A percentile compares a stretch with the other conserved stretches of the same genome.
These are phyloP conservation scores for Denticeps clupeoides DNA, from an alignment of 2,797 vertebrate genomes.

Conservation along the genomic window DNA sequence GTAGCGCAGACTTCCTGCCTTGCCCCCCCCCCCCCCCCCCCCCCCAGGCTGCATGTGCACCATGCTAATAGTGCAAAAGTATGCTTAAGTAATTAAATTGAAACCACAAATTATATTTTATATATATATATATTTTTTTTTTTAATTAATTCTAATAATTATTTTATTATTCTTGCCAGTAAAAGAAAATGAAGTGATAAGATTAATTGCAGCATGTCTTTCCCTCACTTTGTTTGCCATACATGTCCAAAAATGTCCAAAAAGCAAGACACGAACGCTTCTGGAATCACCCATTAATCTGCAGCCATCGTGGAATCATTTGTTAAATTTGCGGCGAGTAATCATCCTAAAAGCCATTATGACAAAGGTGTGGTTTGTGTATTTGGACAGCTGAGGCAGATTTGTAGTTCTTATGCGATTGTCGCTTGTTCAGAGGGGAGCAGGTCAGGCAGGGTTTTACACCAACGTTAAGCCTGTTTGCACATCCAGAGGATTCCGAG, in stretches of 20 bases:
- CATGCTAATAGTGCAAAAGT: neutral
- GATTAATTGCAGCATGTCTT: constrained; percentile 8
- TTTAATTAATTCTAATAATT: neutral
- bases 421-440: neutral
- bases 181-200: neutral
- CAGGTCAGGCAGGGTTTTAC: neutral
- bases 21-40: constrained; percentile 10
- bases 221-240: constrained; percentile 7
- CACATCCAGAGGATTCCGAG: too few relatives aligned
- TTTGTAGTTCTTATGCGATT: neutral
- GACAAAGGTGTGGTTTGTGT: constrained; percentile 14
- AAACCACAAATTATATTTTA: neutral
- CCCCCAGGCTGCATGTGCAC: neutral
- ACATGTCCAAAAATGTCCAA: neutral
- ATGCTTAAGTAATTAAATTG: neutral
- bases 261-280: constrained; percentile 3
- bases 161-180: neutral
- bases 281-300: neutral
- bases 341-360: constrained; percentile 39
- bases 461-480: too few relatives aligned
- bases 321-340: constrained; percentile 36
- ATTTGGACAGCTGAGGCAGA: constrained; percentile 29
- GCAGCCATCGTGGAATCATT: constrained; percentile 2
- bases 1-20: constrained; percentile 25
- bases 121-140: constrained; percentile 1